Evolutionary conservation across 2,888 invertebrate genomes (phyloP), one percentile per base, ranked within the genome.

Genomic region (Caenorhabditis angaria): DNA sequence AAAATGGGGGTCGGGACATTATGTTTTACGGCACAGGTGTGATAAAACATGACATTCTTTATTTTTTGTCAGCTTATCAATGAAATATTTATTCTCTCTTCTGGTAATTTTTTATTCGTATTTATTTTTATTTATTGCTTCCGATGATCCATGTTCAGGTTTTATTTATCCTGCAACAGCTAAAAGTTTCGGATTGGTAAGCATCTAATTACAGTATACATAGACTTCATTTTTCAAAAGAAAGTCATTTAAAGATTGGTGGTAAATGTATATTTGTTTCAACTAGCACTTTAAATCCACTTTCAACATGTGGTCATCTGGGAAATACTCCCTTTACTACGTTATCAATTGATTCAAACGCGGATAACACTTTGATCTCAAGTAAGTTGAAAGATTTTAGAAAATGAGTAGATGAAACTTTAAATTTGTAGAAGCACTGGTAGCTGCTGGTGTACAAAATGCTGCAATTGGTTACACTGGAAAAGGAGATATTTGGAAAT

Each of bases 1-100:
- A n/a, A n/a, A n/a, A n/a, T n/a, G n/a, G n/a, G n/a, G n/a, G n/a
- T n/a, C n/a, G 51, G 12, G 22, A 24, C 25, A 24, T 51, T 22
- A 22, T 51, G 12, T 20, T 18, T 8, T 4, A 51, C 18, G 51
- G 10, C 8, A 22, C 51, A 24, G 22, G 24, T 24, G 22, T 51
- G 51, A 51, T 51, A 51, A 51, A 8, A 22, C 22, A 51, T 51
- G 51, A 51, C 51, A 51, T 51, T 51, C 18, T 14, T 41, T 41
- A 2, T 14, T 41, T 14, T 41, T 18, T 41, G 3, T 32, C 32
- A 5, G 5, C 10, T 32, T 32, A 32, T 32, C 32, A 32, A 32
- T 32, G 32, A 32, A 32, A 8, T 32, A 32, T 32, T 32, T 32
- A 32, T 8, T 32, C 5, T 32, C 10, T 32, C 5, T 41, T 41